These are phyloP conservation scores for Ciconia nigra DNA, from an alignment of 2,797 vertebrate species.

Conservation along the genomic window DNA sequence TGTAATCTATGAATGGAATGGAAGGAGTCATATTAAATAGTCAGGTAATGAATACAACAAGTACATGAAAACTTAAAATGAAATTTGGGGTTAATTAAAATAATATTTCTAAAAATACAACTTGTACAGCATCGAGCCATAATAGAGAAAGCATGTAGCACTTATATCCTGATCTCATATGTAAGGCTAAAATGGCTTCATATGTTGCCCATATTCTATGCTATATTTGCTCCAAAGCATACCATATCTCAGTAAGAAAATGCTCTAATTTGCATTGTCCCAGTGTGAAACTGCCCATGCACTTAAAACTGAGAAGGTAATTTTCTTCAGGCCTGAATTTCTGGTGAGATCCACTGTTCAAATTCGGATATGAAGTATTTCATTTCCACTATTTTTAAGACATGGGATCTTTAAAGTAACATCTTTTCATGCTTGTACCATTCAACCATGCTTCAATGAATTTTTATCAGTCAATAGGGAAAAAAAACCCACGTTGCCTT, in stretches of 20 bases:
- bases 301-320: neutral
- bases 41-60: neutral
- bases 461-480: neutral
- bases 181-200: neutral
- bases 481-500: neutral
- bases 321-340: neutral
- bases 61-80: neutral
- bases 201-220: neutral
- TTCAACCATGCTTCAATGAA: neutral
- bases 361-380: neutral
- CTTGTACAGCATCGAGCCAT: neutral
- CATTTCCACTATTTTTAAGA: neutral
- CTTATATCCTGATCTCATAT: neutral
- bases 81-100: neutral
- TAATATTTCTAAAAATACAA: neutral
- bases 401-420: neutral
- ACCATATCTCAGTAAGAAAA: neutral
- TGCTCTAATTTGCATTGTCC: neutral
- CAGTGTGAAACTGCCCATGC: neutral
- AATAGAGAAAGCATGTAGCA: neutral
- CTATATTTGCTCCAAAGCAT: neutral
- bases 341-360: neutral
- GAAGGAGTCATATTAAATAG: neutral
- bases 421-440: neutral
- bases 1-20: neutral